Conservation (phyloP, 2,888 invertebrate genomes). For the Platycnemis pennipes region DNA sequence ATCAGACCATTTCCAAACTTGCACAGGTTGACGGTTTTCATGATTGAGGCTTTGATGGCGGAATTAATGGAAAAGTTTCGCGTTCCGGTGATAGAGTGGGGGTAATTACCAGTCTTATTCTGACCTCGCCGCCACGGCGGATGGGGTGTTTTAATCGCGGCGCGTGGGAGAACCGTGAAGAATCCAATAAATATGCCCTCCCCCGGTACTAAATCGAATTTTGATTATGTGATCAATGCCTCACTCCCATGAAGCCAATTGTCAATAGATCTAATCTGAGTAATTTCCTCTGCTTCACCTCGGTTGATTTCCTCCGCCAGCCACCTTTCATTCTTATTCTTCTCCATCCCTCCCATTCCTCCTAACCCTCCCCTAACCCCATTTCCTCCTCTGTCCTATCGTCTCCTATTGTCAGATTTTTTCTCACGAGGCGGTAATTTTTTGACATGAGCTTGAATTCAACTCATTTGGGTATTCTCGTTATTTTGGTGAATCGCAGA, state of each 20-base stretch:
- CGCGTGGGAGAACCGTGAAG: not conserved
- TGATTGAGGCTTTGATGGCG: not conserved
- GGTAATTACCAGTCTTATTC: not conserved
- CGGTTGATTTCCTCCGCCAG: not conserved
- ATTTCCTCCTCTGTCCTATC: too few species aligned
- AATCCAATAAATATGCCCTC: not conserved
- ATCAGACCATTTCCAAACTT: not conserved
- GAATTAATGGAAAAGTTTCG: not conserved
- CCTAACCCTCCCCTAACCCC: too few species aligned
- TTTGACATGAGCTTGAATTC: too few species aligned
- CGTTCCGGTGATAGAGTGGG: not conserved
- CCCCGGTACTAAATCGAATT: not conserved
- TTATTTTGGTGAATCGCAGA: too few species aligned
- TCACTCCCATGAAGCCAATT: not conserved
- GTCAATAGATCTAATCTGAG: not conserved
- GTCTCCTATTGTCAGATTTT: too few species aligned
- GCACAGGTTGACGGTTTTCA: not conserved
- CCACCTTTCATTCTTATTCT: not conserved
- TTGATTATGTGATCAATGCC: not conserved
- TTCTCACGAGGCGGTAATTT: too few species aligned
- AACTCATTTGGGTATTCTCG: too few species aligned
- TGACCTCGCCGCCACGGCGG: not conserved
- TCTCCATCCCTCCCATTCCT: not conserved
- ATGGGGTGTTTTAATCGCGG: not conserved
- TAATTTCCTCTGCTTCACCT: not conserved